A percentile compares a stretch with the other conserved stretches of the same genome.
Conservation (phyloP, 2,797 vertebrate species). For the Distichodus sexfasciatus region DNA sequence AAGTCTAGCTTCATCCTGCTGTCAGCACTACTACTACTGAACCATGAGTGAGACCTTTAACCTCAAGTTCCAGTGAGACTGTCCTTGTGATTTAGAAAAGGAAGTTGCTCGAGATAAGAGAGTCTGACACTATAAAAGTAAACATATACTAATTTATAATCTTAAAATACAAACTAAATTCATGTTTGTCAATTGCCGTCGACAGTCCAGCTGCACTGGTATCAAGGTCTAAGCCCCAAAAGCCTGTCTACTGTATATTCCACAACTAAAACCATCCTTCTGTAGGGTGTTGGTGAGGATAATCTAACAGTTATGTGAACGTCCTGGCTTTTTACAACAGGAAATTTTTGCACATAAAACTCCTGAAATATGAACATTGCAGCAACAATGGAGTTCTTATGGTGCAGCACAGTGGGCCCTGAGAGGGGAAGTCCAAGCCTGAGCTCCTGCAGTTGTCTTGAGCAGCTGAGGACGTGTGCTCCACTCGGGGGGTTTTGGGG, state of each 20-base stretch:
- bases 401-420: constrained; percentile 24
- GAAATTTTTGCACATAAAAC: constrained; percentile 32
- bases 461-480: constrained; percentile 53
- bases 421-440: constrained; percentile 34
- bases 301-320: constrained; percentile 19
- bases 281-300: neutral
- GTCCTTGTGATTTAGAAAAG: too few relatives aligned
- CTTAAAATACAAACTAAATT: too few relatives aligned
- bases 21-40: too few relatives aligned
- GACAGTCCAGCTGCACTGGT: neutral
- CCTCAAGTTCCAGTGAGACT: too few relatives aligned
- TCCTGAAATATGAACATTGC: constrained; percentile 26
- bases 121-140: too few relatives aligned
- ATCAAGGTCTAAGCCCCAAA: neutral
- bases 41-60: too few relatives aligned
- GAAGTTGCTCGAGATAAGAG: too few relatives aligned
- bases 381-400: constrained; percentile 44
- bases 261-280: constrained; percentile 1
- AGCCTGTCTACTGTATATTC: constrained; percentile 3
- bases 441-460: constrained; percentile 46
- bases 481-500: constrained; percentile 11
- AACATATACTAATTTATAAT: too few relatives aligned
- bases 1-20: too few relatives aligned
- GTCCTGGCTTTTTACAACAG: constrained; percentile 36
- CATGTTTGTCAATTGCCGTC: too few relatives aligned